Base-by-base conservation (phyloP, 2,113 vertebrate species). In the Chaenogobius annularis region DNA sequence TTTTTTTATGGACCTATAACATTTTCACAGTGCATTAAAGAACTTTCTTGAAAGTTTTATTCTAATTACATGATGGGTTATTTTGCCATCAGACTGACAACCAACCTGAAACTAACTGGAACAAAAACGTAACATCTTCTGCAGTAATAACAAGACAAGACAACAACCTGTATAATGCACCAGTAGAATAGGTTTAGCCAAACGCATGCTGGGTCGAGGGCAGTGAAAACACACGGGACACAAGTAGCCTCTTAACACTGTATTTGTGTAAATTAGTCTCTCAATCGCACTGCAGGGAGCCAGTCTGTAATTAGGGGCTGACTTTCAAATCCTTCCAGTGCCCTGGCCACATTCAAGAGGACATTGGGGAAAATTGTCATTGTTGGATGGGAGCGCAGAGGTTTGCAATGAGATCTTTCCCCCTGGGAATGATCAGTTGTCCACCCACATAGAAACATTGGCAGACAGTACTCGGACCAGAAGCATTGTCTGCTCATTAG, bases 281-380 rank as follows among this genome's bases (percentile, higher is more conserved):
- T 87, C 83, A 63, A 64, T 79, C 79, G 80, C 70, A 8, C 81
- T 85, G 82, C 74, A 64, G 72, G 83, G 76, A 63, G 48, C 72
- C 70, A 56, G 31, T 81, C 70, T 79, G 70, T 84, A 87, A 89
- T 88, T 86, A 87, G 80, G 14, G 75, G 77, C 77, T 61, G 83
- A 81, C 55, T 74, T 79, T 77, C 20, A 47, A 58, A 79, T 79
- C 68, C 70, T 62, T 67, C 79, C 81, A 75, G 56, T 26, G 64
- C 68, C 73, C 74, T 54, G 23, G 70, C 81, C 70, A 64, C 72
- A 75, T 77, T 87, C 64, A 58, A 77, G 19, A 61, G 55, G 72
- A 73, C 20, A 69, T 67, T 71, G 0, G 58, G 74, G 78, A 26
- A 71, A 40, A 80, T 75, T 20, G 68, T 9, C 50, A 10, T 75